phyloP scores from a whole-genome alignment of 2,888 invertebrate species.

The Tipula confusa region DNA sequence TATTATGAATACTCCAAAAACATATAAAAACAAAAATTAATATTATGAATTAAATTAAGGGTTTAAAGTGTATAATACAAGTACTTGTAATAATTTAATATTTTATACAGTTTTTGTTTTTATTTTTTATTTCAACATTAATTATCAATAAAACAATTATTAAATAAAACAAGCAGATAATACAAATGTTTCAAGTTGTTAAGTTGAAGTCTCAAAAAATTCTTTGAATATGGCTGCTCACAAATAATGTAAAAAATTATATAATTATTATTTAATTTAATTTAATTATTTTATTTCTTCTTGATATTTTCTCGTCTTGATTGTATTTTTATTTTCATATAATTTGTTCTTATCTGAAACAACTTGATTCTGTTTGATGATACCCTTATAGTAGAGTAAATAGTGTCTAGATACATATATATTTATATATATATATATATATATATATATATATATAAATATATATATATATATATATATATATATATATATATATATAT shows the following conservation, averaged over 20 bases:
- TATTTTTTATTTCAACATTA: background rate
- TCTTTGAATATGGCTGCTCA: background rate
- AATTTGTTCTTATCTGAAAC: slow-evolving; percentile 9
- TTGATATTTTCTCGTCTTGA: background rate
- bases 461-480: no score
- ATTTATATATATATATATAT: no score
- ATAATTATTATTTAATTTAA: slow-evolving; percentile 25
- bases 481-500: no score
- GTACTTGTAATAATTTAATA: no score
- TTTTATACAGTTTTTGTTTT: background rate
- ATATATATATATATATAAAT: no score
- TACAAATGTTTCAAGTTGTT: background rate
- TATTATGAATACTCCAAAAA: background rate
- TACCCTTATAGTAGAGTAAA: background rate
- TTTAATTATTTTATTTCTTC: slow-evolving; percentile 20
- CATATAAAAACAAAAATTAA: background rate
- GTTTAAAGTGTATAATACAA: background rate
- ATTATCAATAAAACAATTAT: background rate
- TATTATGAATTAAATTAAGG: background rate
- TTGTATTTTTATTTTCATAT: background rate
- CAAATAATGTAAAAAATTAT: background rate
- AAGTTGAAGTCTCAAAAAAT: background rate
- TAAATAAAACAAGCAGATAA: background rate
- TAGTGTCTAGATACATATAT: no score
- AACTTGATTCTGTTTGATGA: background rate